Conservation (phyloP, 1,140 invertebrate species). For the Stratiolaelaps scimitus region DNA sequence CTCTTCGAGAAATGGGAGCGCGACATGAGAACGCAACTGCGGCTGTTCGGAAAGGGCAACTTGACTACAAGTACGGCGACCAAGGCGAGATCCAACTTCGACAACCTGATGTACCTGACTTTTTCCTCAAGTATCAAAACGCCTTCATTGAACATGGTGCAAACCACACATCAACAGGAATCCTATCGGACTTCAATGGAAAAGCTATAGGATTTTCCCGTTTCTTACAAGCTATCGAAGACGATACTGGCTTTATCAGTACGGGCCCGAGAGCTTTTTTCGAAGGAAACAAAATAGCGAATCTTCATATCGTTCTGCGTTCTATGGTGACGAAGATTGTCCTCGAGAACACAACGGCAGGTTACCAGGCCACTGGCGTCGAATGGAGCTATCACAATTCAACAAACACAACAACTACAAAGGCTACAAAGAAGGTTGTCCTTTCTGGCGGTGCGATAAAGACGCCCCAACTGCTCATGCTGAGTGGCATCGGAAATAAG, state of each 20-base stretch:
- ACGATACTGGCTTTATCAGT: background rate
- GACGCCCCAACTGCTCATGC: constrained; percentile 71
- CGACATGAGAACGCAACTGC: too few species aligned
- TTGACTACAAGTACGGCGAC: constrained; percentile 10
- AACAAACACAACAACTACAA: background rate
- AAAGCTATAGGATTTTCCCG: background rate
- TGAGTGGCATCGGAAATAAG: constrained; percentile 67
- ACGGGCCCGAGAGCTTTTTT: background rate
- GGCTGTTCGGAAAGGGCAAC: too few species aligned
- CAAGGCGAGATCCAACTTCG: background rate
- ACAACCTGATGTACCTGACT: background rate
- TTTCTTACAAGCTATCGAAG: background rate
- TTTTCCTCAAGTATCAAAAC: background rate
- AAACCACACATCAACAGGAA: background rate
- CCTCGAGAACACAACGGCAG: background rate
- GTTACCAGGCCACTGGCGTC: background rate
- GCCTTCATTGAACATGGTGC: background rate
- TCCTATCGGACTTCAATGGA: background rate
- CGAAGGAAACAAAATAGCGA: background rate
- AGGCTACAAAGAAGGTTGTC: constrained; percentile 45
- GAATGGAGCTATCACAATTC: background rate
- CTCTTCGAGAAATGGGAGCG: too few species aligned
- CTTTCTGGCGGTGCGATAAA: constrained; percentile 64
- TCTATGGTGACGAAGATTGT: background rate
- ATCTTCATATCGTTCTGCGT: background rate